Conservation (phyloP, 2,888 invertebrate genomes). For the Nymphalis c-album region DNA sequence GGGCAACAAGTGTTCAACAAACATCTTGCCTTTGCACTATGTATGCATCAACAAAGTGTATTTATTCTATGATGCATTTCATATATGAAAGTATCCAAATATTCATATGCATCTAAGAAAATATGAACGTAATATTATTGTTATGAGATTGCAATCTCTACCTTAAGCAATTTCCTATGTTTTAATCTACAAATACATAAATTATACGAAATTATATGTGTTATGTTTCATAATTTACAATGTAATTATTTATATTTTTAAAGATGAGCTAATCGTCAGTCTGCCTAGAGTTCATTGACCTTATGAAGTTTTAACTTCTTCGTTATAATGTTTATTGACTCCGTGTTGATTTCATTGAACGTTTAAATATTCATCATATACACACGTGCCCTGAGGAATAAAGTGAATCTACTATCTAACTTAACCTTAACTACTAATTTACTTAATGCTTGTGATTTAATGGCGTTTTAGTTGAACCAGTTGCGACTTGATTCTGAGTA, state of each 20-base stretch:
- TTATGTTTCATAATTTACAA: not conserved
- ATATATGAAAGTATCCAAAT: constrained; percentile 20
- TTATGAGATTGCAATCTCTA: not conserved
- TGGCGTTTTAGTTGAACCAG: not conserved
- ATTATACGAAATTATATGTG: not conserved
- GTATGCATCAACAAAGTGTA: constrained; percentile 57
- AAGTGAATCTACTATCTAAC: not conserved
- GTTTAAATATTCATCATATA: not conserved
- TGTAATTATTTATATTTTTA: not conserved
- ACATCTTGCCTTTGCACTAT: constrained; percentile 36
- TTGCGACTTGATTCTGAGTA: not conserved
- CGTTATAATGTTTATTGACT: not conserved
- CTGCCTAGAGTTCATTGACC: not conserved
- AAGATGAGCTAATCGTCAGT: not conserved
- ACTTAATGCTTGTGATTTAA: not conserved
- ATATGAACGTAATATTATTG: constrained; percentile 19
- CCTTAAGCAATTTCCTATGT: not conserved
- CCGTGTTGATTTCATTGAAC: not conserved
- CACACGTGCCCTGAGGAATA: not conserved
- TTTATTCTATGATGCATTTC: constrained; percentile 49
- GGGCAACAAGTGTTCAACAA: constrained; percentile 52
- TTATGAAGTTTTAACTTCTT: not conserved
- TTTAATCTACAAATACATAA: not conserved
- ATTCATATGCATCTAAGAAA: constrained; percentile 20
- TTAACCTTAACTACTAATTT: not conserved